Evolutionary conservation across 2,113 vertebrate species (phyloP), one percentile per base, ranked within the genome.

Genomic region (Guaruba guarouba): DNA sequence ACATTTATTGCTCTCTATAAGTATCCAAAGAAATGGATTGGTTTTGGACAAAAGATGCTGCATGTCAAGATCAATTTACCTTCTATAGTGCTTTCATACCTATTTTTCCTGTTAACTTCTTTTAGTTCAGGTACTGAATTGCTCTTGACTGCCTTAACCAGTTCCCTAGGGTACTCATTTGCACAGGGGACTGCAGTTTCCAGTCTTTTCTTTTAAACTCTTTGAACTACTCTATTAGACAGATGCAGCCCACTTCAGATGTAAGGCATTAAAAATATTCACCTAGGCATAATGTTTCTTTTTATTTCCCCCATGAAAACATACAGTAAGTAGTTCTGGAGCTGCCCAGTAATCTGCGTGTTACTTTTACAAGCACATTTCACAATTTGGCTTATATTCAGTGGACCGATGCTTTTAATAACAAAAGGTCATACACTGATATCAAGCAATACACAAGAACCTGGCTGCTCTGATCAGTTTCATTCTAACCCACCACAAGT

Each of bases 41-140:
- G 55, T 51, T 95, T 82, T 74, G 37, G 71, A 92, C 82, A 86
- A 93, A 81, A 93, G 46, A 93, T 57, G 8, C 43, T 90, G 39
- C 43, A 44, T 49, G 33, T 96, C 33, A 51, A 86, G 59, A 91
- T 63, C 52, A 73, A 69, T 96, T 85, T 93, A 43, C 48, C 76
- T 90, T 81, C 82, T 91, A 68, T 73, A 95, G 57, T 17, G 22
- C 31, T 59, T 49, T 93, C 49, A 54, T 9, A 0, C 82, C 54
- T 93, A 48, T 82, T 82, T 82, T 76, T 89, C 62, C 69, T 76
- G 62, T 43, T 93, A 93, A 82, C 96, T 96, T 46, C 49, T 93
- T 94, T 83, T 51, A 92, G 44, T 73, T 96, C 31, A 95, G 31
- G 71, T 41, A 91, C 79, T 78, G 67, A 31, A 49, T 94, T 88